These are phyloP conservation scores for Peromyscus eremicus DNA, from an alignment of 2,797 vertebrate species.

Conservation along the genomic window DNA sequence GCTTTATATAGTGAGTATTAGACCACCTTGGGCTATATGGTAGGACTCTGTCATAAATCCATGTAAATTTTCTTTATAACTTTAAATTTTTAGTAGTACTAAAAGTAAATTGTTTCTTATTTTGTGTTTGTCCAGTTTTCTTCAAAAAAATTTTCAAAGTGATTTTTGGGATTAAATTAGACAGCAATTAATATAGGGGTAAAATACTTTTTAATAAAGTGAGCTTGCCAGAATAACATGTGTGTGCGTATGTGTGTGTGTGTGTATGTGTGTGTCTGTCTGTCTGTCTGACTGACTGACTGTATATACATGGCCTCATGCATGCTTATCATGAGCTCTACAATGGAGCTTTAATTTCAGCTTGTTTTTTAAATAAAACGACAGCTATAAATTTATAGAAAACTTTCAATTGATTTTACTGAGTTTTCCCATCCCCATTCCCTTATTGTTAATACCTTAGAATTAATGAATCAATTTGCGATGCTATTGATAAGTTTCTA, in stretches of 20 bases:
- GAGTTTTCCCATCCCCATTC: not conserved
- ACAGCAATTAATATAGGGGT: slow-evolving; percentile 5
- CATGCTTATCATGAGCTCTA: not conserved
- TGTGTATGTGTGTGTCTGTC: not conserved
- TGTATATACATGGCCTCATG: not conserved
- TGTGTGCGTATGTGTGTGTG: not conserved
- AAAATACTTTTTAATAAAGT: not conserved
- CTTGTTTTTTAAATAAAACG: not conserved
- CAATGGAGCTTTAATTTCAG: not conserved
- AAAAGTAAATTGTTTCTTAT: slow-evolving; percentile 33
- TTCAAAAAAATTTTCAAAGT: slow-evolving; percentile 20
- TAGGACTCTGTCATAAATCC: not conserved
- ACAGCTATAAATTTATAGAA: slow-evolving; percentile 9
- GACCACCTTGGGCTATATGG: not conserved
- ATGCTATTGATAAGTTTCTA: not conserved
- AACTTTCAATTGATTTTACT: not conserved
- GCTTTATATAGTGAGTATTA: not conserved
- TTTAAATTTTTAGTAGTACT: slow-evolving; percentile 31
- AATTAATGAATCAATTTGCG: slow-evolving; percentile 49
- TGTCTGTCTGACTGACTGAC: not conserved
- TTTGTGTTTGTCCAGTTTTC: slow-evolving; percentile 11
- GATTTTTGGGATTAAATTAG: not conserved
- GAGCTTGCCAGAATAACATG: not conserved
- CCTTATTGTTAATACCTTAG: not conserved
- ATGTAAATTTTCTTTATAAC: not conserved